phyloP scores from a whole-genome alignment of 2,113 vertebrate genomes.

The Cavia porcellus region DNA sequence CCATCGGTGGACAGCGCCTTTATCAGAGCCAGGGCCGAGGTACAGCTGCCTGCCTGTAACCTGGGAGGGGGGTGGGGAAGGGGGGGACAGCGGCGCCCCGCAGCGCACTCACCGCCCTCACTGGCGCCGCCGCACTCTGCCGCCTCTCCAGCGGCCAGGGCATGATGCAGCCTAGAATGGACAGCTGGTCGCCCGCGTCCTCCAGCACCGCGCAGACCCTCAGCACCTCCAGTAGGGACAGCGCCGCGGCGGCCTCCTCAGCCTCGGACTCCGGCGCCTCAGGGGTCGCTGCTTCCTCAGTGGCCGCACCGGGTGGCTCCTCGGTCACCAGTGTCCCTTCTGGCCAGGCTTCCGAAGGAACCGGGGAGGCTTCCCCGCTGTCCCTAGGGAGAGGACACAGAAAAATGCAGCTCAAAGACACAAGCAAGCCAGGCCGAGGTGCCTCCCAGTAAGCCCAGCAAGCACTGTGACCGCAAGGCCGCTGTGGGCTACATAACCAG shows the following conservation, averaged over 20 bases:
- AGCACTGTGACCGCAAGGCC: not conserved
- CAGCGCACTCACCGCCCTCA: not conserved
- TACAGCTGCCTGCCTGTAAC: not conserved
- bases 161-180: slow-evolving; percentile 89
- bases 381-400: slow-evolving; percentile 40
- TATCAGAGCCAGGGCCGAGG: not conserved
- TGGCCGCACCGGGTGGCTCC: not conserved
- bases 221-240: slow-evolving; percentile 85
- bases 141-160: slow-evolving; percentile 63
- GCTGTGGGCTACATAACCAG: not conserved
- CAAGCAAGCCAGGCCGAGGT: not conserved
- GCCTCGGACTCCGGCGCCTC: not conserved
- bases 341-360: not conserved
- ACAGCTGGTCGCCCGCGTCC: slow-evolving; percentile 89
- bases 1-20: not conserved
- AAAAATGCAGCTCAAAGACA: slow-evolving; percentile 9
- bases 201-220: slow-evolving; percentile 88
- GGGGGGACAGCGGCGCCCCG: not conserved
- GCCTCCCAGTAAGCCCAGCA: no score
- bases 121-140: not conserved
- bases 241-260: slow-evolving; percentile 54
- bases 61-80: not conserved
- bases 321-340: slow-evolving; percentile 48
- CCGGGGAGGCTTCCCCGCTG: not conserved
- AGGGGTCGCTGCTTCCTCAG: not conserved